A percentile compares a stretch with the other conserved stretches of the same genome.
These are phyloP conservation scores for Strigops habroptila DNA, from an alignment of 2,113 vertebrate genomes.

Conservation along the genomic window DNA sequence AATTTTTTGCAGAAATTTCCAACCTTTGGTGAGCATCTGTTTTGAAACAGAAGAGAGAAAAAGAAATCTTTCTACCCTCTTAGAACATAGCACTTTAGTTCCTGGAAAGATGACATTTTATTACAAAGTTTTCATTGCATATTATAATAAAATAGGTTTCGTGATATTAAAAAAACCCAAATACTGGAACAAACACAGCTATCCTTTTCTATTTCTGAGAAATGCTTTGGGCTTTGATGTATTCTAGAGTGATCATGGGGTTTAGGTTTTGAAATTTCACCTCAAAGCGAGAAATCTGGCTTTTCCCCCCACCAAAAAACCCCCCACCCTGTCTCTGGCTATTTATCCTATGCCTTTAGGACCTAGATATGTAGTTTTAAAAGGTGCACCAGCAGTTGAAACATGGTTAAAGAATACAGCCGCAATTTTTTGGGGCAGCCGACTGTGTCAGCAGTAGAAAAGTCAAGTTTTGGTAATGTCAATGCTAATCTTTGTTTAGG, in stretches of 20 bases:
- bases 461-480: neutral
- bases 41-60: neutral
- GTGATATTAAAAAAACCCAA: neutral
- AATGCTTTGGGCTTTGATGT: neutral
- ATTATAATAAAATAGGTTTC: neutral
- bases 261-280: neutral
- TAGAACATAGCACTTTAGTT: neutral
- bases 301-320: neutral
- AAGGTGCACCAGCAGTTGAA: neutral
- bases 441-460: neutral
- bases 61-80: neutral
- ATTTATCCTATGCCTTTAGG: neutral
- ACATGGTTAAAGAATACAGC: neutral
- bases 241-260: accelerated
- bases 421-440: neutral
- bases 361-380: neutral
- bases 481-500: neutral
- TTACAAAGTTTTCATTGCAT: neutral
- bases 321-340: neutral
- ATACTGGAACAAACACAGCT: neutral
- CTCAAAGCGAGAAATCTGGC: neutral
- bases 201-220: neutral
- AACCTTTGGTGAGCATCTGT: neutral
- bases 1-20: neutral
- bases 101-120: neutral